Evolutionary conservation across 2,113 vertebrate species (phyloP).

Genomic region (Trogon surrucura): DNA sequence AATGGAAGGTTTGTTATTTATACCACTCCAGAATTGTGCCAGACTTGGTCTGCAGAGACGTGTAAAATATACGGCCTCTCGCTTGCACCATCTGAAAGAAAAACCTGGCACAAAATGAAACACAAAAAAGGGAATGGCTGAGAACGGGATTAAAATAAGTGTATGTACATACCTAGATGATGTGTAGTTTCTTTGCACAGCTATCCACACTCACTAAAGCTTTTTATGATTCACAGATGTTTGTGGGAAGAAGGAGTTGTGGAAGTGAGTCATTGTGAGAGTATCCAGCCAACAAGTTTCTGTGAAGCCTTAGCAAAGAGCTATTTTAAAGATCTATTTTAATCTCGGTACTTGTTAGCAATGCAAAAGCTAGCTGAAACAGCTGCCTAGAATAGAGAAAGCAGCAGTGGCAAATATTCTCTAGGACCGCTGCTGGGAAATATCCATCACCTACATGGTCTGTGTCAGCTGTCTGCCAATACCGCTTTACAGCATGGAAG

Average conservation of each 20-base stretch:
- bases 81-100: slow-evolving; percentile 25
- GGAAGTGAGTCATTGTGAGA: slow-evolving; percentile 58
- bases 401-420: slow-evolving; percentile 25
- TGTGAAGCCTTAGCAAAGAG: slow-evolving; percentile 42
- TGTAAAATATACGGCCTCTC: not conserved
- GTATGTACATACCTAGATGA: slow-evolving; percentile 28
- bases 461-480: not conserved
- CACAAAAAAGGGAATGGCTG: slow-evolving; percentile 21
- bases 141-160: slow-evolving; percentile 31
- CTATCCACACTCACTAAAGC: slow-evolving; percentile 29
- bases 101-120: slow-evolving; percentile 31
- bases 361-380: slow-evolving; percentile 57
- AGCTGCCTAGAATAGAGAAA: slow-evolving; percentile 55
- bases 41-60: slow-evolving; percentile 15
- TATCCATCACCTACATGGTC: not conserved
- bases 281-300: slow-evolving; percentile 45
- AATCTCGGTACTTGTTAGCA: slow-evolving; percentile 46
- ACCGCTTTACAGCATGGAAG: not conserved
- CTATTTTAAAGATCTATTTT: slow-evolving; percentile 61
- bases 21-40: slow-evolving; percentile 7
- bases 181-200: slow-evolving; percentile 7
- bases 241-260: slow-evolving; percentile 44
- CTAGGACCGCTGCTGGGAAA: slow-evolving; percentile 13
- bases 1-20: slow-evolving; percentile 12
- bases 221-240: slow-evolving; percentile 59